Evolutionary conservation across 2,797 vertebrate species (phyloP).

Genomic region (Falco columbarius): DNA sequence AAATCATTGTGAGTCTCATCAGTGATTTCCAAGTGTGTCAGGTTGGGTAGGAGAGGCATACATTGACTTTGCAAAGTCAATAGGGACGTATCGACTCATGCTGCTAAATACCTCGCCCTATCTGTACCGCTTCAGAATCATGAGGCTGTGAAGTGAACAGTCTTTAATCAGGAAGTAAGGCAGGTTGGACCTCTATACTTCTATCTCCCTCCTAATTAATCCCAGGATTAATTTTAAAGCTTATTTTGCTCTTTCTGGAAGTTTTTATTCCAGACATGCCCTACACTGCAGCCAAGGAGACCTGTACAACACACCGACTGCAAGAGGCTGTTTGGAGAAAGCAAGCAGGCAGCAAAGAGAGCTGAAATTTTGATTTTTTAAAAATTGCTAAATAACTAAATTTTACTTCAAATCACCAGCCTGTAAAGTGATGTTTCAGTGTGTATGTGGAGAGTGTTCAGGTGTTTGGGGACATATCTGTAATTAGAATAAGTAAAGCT

Average conservation of each 20-base stretch:
- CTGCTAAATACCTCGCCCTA: neutral
- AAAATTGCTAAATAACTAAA: neutral
- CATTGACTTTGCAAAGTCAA: conserved; percentile 12
- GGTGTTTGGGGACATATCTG: conserved; percentile 19
- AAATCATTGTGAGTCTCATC: neutral
- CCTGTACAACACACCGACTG: neutral
- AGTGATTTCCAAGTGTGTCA: neutral
- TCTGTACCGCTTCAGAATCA: neutral
- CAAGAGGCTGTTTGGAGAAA: neutral
- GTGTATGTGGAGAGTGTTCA: neutral
- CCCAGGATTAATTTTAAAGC: conserved; percentile 34
- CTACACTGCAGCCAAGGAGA: neutral
- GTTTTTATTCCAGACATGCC: neutral
- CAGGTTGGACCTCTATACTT: neutral
- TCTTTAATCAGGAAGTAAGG: neutral
- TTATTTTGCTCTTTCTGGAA: neutral
- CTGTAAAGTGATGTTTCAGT: neutral
- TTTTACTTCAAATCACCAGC: neutral
- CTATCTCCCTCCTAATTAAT: conserved; percentile 16
- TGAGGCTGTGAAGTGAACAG: neutral
- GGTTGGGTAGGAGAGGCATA: neutral
- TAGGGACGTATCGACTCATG: neutral
- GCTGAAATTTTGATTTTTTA: neutral
- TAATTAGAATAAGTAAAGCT: conserved; percentile 12
- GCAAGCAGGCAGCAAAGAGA: neutral